phyloP scores from a whole-genome alignment of 2,797 vertebrate genomes.

The Coilia nasus region DNA sequence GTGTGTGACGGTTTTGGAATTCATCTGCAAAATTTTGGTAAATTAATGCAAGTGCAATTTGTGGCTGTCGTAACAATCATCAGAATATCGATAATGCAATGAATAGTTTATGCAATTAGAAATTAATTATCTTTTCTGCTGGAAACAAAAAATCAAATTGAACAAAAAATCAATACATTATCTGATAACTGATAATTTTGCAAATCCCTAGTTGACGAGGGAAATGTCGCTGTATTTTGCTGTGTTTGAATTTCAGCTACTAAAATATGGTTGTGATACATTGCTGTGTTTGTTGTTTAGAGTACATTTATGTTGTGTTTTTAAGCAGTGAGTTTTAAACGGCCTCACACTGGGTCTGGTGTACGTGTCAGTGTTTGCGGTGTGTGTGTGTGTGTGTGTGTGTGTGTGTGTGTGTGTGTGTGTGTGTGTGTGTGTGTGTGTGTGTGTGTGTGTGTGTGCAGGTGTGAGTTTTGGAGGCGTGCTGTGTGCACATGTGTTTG shows the following conservation, averaged over 20 bases:
- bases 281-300: background rate
- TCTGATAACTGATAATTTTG: background rate
- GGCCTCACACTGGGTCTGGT: no score
- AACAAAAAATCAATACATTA: background rate
- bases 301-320: background rate
- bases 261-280: background rate
- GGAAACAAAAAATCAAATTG: background rate
- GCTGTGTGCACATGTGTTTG: background rate
- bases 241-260: background rate
- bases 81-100: conserved; percentile 2
- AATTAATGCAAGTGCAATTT: background rate
- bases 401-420: background rate
- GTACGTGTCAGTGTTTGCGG: background rate
- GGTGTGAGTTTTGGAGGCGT: background rate
- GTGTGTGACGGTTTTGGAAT: conserved; percentile 39
- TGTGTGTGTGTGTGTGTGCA: background rate
- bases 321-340: background rate
- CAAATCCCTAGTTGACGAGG: background rate
- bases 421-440: no score
- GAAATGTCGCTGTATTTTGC: background rate
- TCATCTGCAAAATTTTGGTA: background rate
- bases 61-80: background rate
- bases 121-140: conserved; percentile 6
- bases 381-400: background rate
- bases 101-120: background rate